phyloP scores from a whole-genome alignment of 2,113 vertebrate species.

The Pteropus alecto region DNA sequence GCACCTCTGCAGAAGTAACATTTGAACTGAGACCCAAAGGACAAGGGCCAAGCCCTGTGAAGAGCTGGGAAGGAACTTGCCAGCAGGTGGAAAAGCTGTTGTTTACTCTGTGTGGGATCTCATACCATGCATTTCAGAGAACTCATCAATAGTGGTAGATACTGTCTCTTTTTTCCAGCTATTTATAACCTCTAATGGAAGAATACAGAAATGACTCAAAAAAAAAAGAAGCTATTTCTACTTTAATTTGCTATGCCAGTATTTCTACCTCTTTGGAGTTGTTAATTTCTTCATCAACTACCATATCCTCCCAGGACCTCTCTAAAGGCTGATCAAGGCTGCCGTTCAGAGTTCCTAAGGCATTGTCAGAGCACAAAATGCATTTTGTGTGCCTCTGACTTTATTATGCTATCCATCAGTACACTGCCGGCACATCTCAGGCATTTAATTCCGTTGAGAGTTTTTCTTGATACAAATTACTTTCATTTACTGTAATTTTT shows the following conservation, averaged over 20 bases:
- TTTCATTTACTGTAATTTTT: conserved; percentile 54
- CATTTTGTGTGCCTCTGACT: not conserved
- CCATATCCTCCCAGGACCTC: not conserved
- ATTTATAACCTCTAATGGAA: not conserved
- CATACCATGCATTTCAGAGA: not conserved
- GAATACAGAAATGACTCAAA: not conserved
- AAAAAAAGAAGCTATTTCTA: not conserved
- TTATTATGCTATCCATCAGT: conserved; percentile 9
- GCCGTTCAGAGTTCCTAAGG: not conserved
- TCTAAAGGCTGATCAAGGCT: not conserved
- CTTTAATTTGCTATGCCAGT: not conserved
- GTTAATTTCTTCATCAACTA: conserved; percentile 35
- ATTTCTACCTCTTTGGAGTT: conserved; percentile 8
- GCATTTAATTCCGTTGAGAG: not conserved
- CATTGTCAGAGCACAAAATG: conserved; percentile 7
- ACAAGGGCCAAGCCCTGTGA: not conserved
- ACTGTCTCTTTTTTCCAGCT: not conserved
- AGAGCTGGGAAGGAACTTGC: not conserved
- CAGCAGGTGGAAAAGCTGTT: not conserved
- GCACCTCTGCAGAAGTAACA: not conserved
- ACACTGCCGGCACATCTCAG: not conserved
- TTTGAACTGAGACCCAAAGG: not conserved
- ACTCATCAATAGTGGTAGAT: not conserved
- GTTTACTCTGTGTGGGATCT: not conserved
- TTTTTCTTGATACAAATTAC: conserved; percentile 52